A percentile compares a stretch with the other conserved stretches of the same genome.
phyloP scores from a whole-genome alignment of 1,140 invertebrate species.

The Cecropterus lyciades region DNA sequence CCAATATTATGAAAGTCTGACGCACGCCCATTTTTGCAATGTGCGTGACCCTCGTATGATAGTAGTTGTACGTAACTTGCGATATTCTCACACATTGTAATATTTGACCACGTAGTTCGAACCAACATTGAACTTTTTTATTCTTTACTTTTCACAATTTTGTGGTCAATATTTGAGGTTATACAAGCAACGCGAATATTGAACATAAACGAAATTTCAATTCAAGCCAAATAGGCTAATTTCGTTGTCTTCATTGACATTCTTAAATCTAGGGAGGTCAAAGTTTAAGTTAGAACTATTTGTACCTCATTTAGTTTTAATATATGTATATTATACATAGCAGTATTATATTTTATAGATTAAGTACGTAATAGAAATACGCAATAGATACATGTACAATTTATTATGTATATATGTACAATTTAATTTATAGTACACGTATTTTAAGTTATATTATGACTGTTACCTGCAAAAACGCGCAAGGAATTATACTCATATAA shows the following conservation, averaged over 20 bases:
- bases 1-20: slow-evolving; percentile 2
- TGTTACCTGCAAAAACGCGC: no score
- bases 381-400: no score
- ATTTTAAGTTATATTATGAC: no score
- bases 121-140: background rate
- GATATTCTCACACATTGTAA: slow-evolving; percentile 6
- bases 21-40: slow-evolving; percentile 17
- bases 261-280: no score
- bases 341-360: no score
- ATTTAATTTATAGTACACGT: no score
- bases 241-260: background rate
- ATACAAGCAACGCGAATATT: slow-evolving; percentile 22
- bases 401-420: no score
- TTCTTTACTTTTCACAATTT: slow-evolving; percentile 17
- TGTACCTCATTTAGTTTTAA: no score
- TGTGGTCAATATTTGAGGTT: slow-evolving; percentile 12
- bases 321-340: no score
- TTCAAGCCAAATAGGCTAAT: slow-evolving; percentile 10
- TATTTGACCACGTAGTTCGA: slow-evolving; percentile 24
- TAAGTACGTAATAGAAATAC: no score
- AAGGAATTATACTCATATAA: no score
- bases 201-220: slow-evolving; percentile 16
- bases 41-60: background rate
- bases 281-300: background rate
- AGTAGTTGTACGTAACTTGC: slow-evolving; percentile 6